Evolutionary conservation across 2,797 vertebrate genomes (phyloP).

Genomic region (Sebastiscus albofasciatus): DNA sequence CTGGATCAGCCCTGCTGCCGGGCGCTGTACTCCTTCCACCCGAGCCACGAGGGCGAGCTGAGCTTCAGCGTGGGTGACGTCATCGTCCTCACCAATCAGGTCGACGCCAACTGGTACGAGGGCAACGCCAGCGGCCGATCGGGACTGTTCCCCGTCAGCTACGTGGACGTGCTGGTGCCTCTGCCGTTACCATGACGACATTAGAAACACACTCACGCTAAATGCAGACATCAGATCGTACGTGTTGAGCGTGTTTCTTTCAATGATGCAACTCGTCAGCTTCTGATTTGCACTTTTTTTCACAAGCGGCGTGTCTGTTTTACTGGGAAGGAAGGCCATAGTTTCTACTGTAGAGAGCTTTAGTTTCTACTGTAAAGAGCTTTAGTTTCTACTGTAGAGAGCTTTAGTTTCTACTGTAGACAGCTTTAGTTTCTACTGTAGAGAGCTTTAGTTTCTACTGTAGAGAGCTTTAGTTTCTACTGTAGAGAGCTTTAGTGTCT

Average conservation of each 20-base stretch:
- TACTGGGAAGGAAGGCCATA: constrained; percentile 28
- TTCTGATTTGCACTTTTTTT: constrained; percentile 50
- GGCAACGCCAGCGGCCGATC: constrained; percentile 83
- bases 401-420: neutral
- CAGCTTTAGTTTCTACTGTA: constrained; percentile 9
- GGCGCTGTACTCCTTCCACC: constrained; percentile 89
- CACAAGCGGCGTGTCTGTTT: neutral
- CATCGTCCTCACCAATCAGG: constrained; percentile 88
- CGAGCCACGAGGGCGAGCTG: constrained; percentile 89
- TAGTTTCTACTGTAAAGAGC: too few species aligned
- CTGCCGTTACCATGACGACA: constrained; percentile 83
- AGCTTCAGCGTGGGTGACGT: constrained; percentile 91
- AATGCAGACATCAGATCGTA: neutral
- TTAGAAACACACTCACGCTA: too few species aligned
- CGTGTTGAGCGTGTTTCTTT: neutral
- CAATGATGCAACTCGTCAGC: constrained; percentile 26
- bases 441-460: too few species aligned
- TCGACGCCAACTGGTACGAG: constrained; percentile 92
- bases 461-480: too few species aligned
- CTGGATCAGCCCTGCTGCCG: constrained; percentile 92
- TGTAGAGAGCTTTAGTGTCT: too few species aligned
- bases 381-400: too few species aligned
- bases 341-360: too few species aligned
- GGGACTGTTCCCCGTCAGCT: constrained; percentile 91
- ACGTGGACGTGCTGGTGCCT: constrained; percentile 91